A percentile compares a stretch with the other conserved stretches of the same genome.
Conservation (phyloP, 1,140 invertebrate genomes). For the Aphelinus atriplicis region DNA sequence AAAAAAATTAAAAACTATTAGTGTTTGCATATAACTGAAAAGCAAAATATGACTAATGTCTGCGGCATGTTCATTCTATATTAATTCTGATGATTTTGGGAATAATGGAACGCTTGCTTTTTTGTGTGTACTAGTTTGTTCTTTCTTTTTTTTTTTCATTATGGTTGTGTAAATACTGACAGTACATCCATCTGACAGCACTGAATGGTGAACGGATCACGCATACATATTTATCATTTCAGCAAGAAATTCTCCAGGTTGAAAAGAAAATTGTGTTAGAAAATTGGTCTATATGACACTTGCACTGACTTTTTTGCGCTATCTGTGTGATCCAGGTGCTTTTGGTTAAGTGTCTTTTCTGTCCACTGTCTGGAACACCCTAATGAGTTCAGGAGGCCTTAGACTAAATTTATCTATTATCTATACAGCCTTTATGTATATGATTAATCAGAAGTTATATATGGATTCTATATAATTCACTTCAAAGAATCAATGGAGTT, state of each 20-base stretch:
- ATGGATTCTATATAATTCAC: constrained; percentile 20
- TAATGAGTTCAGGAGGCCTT: constrained; percentile 63
- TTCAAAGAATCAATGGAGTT: no score
- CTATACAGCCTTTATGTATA: constrained; percentile 8
- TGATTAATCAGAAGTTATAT: constrained; percentile 15
- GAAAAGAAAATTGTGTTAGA: constrained; percentile 5
- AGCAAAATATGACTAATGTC: not conserved
- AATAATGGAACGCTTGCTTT: constrained; percentile 37
- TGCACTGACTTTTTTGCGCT: constrained; percentile 30
- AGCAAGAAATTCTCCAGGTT: not conserved
- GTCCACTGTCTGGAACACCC: constrained; percentile 66
- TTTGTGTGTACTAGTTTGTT: constrained; percentile 36
- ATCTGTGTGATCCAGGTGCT: constrained; percentile 28
- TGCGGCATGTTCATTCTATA: constrained; percentile 35
- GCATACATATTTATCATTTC: constrained; percentile 14
- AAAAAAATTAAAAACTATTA: constrained; percentile 13
- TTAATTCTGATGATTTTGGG: constrained; percentile 20
- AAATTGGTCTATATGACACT: constrained; percentile 13
- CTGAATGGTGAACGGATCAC: constrained; percentile 22
- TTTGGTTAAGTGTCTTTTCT: constrained; percentile 44
- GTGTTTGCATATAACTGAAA: not conserved
- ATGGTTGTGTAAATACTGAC: constrained; percentile 30
- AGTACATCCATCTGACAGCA: constrained; percentile 7
- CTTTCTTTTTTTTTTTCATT: constrained; percentile 13
- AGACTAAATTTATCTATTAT: constrained; percentile 25